Conservation (phyloP, 2,797 vertebrate genomes). For the Nothura maculosa region DNA sequence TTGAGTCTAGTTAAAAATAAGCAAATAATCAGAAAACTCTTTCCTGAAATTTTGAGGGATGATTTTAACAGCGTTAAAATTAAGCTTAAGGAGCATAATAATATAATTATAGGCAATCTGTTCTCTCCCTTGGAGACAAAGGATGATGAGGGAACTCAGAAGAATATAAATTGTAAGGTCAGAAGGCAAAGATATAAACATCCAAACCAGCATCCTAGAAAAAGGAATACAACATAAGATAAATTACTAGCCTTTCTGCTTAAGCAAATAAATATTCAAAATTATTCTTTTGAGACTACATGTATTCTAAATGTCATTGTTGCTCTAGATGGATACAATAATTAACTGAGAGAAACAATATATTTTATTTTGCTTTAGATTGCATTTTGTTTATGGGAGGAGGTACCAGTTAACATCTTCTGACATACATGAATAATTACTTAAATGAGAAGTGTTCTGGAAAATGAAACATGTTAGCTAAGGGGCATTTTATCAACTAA, state of each 20-base stretch:
- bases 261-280: neutral
- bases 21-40: neutral
- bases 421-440: neutral
- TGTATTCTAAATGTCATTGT: neutral
- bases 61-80: neutral
- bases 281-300: neutral
- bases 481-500: neutral
- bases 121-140: neutral
- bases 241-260: neutral
- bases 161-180: neutral
- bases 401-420: neutral
- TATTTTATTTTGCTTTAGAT: neutral
- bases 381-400: neutral
- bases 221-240: neutral
- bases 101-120: neutral
- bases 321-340: neutral
- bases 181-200: conserved; percentile 5
- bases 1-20: neutral
- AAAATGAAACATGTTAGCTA: neutral
- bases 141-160: neutral
- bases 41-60: neutral
- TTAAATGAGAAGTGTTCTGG: neutral
- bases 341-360: neutral
- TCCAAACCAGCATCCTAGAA: neutral
- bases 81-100: neutral